These are phyloP conservation scores for Ceratotherium simum DNA, from an alignment of 2,113 vertebrate species.

Conservation along the genomic window DNA sequence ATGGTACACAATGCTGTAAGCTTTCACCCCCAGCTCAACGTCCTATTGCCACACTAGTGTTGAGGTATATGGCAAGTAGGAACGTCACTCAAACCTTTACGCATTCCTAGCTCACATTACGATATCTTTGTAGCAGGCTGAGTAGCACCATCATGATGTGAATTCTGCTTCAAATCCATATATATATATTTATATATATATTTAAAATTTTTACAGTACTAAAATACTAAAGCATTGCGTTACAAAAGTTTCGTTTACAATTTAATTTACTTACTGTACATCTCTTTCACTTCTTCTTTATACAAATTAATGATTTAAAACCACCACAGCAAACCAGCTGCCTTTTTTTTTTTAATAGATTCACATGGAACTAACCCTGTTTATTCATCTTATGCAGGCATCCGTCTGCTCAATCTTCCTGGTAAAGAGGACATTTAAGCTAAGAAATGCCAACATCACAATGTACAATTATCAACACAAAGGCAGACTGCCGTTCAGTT, in stretches of 20 bases:
- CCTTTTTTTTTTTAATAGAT: constrained; percentile 86
- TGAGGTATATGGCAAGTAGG: constrained; percentile 99
- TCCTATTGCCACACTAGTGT: constrained; percentile 98
- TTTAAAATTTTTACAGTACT: constrained; percentile 94
- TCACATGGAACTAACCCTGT: constrained; percentile 92
- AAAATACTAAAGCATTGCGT: constrained; percentile 95
- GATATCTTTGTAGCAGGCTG: constrained; percentile 92
- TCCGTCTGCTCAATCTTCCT: constrained; percentile 86
- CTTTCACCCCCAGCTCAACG: constrained; percentile 89
- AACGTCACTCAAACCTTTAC: constrained; percentile 93
- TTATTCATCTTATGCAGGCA: constrained; percentile 86
- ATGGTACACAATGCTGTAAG: constrained; percentile 88
- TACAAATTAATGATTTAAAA: constrained; percentile 95
- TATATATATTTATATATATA: constrained; percentile 36
- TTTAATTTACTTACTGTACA: constrained; percentile 99
- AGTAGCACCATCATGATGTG: constrained; percentile 97
- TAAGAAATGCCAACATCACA: constrained; percentile 79
- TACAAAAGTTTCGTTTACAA: constrained; percentile 92
- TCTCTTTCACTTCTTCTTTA: constrained; percentile 92
- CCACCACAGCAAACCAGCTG: constrained; percentile 97
- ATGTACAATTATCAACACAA: constrained; percentile 79
- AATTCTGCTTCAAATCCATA: constrained; percentile 93
- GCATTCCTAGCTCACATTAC: constrained; percentile 94
- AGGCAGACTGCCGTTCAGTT: constrained; percentile 79
- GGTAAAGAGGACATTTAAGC: constrained; percentile 82